Evolutionary conservation across 2,113 vertebrate species (phyloP).

Genomic region (Erythrocercus mccallii): DNA sequence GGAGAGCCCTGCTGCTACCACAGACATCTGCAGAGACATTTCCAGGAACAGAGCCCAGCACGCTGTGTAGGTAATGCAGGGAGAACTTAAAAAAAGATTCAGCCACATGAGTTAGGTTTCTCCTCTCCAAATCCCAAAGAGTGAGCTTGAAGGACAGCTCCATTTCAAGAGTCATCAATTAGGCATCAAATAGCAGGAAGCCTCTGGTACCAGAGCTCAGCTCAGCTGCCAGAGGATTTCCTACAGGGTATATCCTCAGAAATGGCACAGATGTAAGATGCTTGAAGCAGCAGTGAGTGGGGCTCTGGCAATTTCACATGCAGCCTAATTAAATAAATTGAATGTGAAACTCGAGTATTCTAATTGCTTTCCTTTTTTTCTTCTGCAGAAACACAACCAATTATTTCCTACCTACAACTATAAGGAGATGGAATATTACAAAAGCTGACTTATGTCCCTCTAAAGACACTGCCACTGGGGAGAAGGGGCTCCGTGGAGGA

Average conservation of each 20-base stretch:
- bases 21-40: neutral
- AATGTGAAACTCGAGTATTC: neutral
- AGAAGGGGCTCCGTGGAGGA: neutral
- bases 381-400: neutral
- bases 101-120: neutral
- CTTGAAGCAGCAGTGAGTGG: neutral
- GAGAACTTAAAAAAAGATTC: neutral
- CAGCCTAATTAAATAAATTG: neutral
- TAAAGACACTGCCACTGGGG: neutral
- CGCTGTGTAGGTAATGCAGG: neutral
- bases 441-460: neutral
- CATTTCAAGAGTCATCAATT: neutral
- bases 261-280: neutral
- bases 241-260: neutral
- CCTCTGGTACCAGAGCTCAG: neutral
- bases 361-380: neutral
- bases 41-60: neutral
- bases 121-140: neutral
- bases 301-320: neutral
- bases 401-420: neutral
- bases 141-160: neutral
- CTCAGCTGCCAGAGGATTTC: conserved; percentile 15
- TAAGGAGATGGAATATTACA: neutral
- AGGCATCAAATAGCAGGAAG: neutral
- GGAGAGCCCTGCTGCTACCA: neutral